Evolutionary conservation across 2,113 vertebrate genomes (phyloP), one percentile per base, ranked within the genome.

Genomic region (Trogon surrucura): DNA sequence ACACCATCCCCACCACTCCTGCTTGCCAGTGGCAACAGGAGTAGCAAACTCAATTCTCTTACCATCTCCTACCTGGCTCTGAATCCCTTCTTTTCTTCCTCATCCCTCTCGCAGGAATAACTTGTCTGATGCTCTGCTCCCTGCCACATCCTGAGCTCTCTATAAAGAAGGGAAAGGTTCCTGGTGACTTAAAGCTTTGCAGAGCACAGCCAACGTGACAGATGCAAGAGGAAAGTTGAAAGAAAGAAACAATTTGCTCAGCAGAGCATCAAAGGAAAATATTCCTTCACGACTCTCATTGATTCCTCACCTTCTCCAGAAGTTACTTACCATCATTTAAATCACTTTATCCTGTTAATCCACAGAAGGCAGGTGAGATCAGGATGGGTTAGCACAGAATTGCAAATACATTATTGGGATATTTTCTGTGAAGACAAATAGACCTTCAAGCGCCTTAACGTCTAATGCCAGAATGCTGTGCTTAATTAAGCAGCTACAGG

Each of bases 401-500:
- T 91, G 62, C 91, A 96, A 92, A 96, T 86, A 54, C 67, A 71
- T 95, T 93, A 79, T 79, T 88, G 47, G 66, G 88, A 87, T 88
- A 48, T 86, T 95, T 85, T 91, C 87, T 50, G 64, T 56, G 85
- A 54, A 85, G 91, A 91, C 56, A 71, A 97, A 88, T 89, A 54
- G 65, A 85, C 65, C 85, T 93, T 69, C 80, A 78, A 90, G 66
- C 1, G 0, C 69, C 60, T 73, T 81, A 50, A 36, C 93, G 85
- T 90, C 77, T 87, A 85, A 95, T 36, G 44, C 51, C 89, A 94
- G 90, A 56, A 71, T 4, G n/a, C 83, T 48, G 85, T 72, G 88
- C 86, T 89, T 96, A 97, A 97, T 97, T 97, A 96, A 94, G 92
- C 88, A 90, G 82, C 89, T 96, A 61, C 88, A 83, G 93, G 80